Evolutionary conservation across 2,113 vertebrate genomes (phyloP).

Genomic region (Platichthys stellatus): DNA sequence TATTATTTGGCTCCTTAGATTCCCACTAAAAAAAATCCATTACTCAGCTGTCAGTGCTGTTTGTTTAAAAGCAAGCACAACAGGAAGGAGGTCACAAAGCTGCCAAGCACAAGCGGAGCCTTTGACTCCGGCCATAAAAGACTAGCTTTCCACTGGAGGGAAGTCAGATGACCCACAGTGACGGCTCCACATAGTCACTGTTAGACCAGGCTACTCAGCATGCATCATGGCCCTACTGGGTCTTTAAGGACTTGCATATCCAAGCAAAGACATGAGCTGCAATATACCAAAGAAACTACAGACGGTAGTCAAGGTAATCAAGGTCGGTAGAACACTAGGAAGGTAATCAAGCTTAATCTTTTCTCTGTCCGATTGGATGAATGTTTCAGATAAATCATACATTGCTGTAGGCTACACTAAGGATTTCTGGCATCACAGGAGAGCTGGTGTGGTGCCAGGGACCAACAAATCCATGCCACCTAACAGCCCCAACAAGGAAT

Average conservation of each 20-base stretch:
- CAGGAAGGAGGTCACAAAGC: constrained; percentile 70
- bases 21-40: constrained; percentile 58
- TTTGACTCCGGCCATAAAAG: constrained; percentile 68
- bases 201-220: constrained; percentile 64
- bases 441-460: not conserved
- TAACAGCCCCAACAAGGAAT: not conserved
- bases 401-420: not conserved
- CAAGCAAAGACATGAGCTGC: not conserved
- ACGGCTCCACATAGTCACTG: constrained; percentile 51
- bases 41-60: constrained; percentile 70
- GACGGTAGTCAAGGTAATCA: no score
- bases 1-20: constrained; percentile 43
- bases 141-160: constrained; percentile 52
- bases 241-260: constrained; percentile 3
- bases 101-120: constrained; percentile 65
- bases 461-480: no score
- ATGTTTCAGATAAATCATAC: not conserved
- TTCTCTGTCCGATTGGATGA: not conserved
- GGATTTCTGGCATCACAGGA: not conserved
- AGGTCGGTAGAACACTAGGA: not conserved
- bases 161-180: constrained; percentile 50
- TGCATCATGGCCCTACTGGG: constrained; percentile 41
- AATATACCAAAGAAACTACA: no score
- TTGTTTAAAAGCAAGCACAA: constrained; percentile 68
- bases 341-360: not conserved